These are phyloP conservation scores for Quadroppia sp. DNA, from an alignment of 2,888 invertebrate genomes.

Conservation along the genomic window DNA sequence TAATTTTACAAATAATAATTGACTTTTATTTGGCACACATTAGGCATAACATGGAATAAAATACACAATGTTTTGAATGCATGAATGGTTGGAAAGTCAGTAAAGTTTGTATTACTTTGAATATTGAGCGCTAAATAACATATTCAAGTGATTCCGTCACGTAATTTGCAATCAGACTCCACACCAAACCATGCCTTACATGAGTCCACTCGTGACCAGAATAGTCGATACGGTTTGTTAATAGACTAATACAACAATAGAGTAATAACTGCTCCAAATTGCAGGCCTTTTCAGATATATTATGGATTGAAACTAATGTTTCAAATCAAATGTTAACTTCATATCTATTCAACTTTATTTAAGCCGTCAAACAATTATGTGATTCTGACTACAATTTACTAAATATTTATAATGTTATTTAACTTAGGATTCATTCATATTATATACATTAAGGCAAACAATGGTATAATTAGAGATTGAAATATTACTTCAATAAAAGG, in stretches of 20 bases:
- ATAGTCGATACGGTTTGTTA: not conserved
- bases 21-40: too few relatives aligned
- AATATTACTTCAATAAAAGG: not conserved
- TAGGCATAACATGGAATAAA: too few relatives aligned
- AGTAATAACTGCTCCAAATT: not conserved
- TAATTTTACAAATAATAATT: too few relatives aligned
- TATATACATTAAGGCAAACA: not conserved
- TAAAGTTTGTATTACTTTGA: constrained; percentile 5
- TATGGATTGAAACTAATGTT: not conserved
- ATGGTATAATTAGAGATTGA: not conserved
- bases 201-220: constrained; percentile 10
- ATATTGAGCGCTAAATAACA: constrained; percentile 17
- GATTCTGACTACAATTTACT: not conserved
- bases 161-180: constrained; percentile 28
- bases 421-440: not conserved
- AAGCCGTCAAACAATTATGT: not conserved
- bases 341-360: not conserved
- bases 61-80: too few relatives aligned
- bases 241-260: not conserved
- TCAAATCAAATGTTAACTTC: constrained; percentile 22
- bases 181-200: not conserved
- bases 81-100: not conserved
- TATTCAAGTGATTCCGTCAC: not conserved
- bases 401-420: constrained; percentile 2
- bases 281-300: not conserved